Conservation (phyloP, 1,140 invertebrate species). For the Heterodera schachtii region DNA sequence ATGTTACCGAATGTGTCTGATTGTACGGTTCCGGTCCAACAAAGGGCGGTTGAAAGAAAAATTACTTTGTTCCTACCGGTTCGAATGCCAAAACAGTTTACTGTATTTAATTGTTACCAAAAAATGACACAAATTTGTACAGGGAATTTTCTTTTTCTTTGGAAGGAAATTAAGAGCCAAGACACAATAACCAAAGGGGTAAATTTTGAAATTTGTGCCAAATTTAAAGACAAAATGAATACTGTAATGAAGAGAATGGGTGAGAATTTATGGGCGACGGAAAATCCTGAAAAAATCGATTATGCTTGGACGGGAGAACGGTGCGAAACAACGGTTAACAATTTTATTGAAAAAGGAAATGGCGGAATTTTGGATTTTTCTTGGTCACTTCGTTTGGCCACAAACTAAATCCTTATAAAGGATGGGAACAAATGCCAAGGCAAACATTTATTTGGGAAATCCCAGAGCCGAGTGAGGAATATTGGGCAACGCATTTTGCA, state of each 20-base stretch:
- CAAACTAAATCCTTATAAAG: neutral
- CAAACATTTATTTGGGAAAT: too few relatives aligned
- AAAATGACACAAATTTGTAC: neutral
- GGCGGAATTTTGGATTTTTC: too few relatives aligned
- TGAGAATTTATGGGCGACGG: too few relatives aligned
- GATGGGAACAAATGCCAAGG: too few relatives aligned
- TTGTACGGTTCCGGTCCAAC: neutral
- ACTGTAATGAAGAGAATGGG: too few relatives aligned
- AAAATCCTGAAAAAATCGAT: too few relatives aligned
- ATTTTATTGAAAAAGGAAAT: too few relatives aligned
- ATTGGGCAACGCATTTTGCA: too few relatives aligned
- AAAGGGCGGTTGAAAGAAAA: neutral
- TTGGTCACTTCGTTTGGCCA: conserved; percentile 2
- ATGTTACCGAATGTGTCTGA: neutral
- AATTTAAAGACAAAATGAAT: neutral
- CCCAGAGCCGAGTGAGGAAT: too few relatives aligned
- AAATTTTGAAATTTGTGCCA: neutral
- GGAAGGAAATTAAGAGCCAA: neutral
- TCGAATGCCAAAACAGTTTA: neutral
- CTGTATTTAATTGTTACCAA: neutral
- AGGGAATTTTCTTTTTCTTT: neutral
- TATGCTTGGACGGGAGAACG: too few relatives aligned
- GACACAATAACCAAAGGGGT: neutral
- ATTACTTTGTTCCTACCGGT: neutral
- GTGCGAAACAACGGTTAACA: too few relatives aligned